Evolutionary conservation across 1,140 invertebrate genomes (phyloP).

Genomic region (Hyposmocoma kahamanoa): DNA sequence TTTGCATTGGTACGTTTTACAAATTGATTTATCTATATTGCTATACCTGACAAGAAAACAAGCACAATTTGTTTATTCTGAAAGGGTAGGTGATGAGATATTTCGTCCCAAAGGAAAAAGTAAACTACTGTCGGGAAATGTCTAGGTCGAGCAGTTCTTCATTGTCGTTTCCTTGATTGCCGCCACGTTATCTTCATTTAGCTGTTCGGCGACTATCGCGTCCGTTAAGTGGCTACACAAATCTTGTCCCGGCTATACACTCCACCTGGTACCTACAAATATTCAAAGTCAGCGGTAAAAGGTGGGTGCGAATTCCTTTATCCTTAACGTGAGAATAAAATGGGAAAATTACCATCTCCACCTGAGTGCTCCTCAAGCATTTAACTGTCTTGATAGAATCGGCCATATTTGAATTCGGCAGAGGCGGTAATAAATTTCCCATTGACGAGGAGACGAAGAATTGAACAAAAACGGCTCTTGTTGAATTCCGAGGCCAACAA

Average conservation of each 20-base stretch:
- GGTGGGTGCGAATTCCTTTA: slow-evolving; percentile 6
- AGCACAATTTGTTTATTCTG: background rate
- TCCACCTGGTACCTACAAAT: slow-evolving; percentile 2
- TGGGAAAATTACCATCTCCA: slow-evolving; percentile 43
- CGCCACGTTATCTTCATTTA: slow-evolving; percentile 1
- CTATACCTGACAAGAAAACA: background rate
- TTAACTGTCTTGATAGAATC: slow-evolving; percentile 56
- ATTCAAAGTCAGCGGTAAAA: slow-evolving; percentile 1
- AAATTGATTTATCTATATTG: background rate
- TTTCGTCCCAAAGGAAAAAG: too few species aligned
- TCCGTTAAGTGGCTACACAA: slow-evolving; percentile 1
- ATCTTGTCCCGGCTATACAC: background rate
- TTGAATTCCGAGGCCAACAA: slow-evolving; percentile 60
- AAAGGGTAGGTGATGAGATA: background rate
- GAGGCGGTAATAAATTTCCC: slow-evolving; percentile 63
- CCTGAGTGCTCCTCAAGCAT: slow-evolving; percentile 39
- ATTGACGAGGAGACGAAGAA: slow-evolving; percentile 67
- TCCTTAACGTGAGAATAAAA: slow-evolving; percentile 24
- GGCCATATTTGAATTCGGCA: slow-evolving; percentile 64
- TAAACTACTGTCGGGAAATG: too few species aligned
- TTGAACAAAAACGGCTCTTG: slow-evolving; percentile 69
- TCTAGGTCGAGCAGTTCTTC: background rate
- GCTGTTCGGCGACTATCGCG: background rate
- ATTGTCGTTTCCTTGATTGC: background rate
- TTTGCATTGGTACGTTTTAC: background rate